A percentile compares a stretch with the other conserved stretches of the same genome.
Conservation (phyloP, 1,140 invertebrate species). For the Neuroterus valhalla region DNA sequence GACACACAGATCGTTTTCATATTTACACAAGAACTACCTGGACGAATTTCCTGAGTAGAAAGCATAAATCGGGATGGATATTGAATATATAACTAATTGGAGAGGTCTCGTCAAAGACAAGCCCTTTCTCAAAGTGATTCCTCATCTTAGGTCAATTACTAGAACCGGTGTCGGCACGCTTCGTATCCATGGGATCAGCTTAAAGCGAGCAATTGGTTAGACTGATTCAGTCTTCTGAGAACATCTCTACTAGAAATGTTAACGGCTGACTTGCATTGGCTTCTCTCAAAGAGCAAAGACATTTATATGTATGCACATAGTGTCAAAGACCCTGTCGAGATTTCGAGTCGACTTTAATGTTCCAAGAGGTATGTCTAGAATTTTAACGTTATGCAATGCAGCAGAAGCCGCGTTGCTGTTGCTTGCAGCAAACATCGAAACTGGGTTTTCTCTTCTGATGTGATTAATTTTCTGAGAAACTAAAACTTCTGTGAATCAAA, state of each 20-base stretch:
- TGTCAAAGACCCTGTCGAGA: not conserved
- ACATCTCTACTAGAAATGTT: conserved; percentile 25
- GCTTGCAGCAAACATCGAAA: not conserved
- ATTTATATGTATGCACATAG: conserved; percentile 15
- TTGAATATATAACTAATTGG: too few relatives aligned
- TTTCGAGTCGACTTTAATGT: conserved; percentile 22
- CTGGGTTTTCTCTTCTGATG: not conserved
- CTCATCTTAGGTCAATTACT: not conserved
- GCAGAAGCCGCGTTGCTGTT: not conserved
- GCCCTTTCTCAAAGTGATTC: not conserved
- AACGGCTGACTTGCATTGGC: not conserved
- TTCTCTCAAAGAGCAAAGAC: conserved; percentile 28
- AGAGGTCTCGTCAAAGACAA: too few relatives aligned
- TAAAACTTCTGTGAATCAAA: too few relatives aligned
- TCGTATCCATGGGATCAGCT: not conserved
- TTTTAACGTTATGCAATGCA: not conserved
- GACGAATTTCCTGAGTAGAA: too few relatives aligned
- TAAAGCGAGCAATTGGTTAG: conserved; percentile 11
- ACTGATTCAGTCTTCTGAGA: conserved; percentile 14
- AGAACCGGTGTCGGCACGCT: not conserved
- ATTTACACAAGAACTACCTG: not conserved
- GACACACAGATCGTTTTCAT: not conserved
- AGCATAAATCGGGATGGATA: too few relatives aligned
- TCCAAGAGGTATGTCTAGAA: not conserved
- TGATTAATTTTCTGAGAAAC: too few relatives aligned